phyloP scores from a whole-genome alignment of 2,888 invertebrate genomes.

The Leptopterna dolabrata region DNA sequence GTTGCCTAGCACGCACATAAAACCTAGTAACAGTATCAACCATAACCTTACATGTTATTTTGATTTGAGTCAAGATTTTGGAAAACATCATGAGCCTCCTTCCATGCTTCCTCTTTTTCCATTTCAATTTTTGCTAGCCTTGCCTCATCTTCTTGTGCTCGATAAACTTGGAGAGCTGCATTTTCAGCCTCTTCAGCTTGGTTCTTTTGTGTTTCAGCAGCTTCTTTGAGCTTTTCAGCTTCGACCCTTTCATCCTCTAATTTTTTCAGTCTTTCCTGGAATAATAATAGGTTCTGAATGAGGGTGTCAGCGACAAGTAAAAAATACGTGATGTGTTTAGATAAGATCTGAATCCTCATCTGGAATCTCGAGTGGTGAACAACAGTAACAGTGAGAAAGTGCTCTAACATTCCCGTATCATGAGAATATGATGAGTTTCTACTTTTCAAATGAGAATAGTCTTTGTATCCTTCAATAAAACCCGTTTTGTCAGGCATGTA shows the following conservation, averaged over 20 bases:
- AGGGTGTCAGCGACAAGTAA: neutral
- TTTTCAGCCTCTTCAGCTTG: constrained; percentile 80
- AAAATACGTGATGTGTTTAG: too few relatives aligned
- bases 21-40: too few relatives aligned
- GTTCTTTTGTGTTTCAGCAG: constrained; percentile 80
- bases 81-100: constrained; percentile 81
- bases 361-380: too few relatives aligned
- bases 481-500: too few relatives aligned
- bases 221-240: constrained; percentile 82
- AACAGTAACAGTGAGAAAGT: too few relatives aligned
- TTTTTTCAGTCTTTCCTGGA: constrained; percentile 74
- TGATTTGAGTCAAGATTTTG: constrained; percentile 82
- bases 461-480: too few relatives aligned
- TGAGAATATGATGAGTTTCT: too few relatives aligned
- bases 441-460: too few relatives aligned
- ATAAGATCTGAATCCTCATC: neutral
- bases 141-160: constrained; percentile 65
- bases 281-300: neutral
- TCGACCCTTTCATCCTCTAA: constrained; percentile 79
- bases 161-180: constrained; percentile 81
- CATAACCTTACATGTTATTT: constrained; percentile 74
- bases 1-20: too few relatives aligned
- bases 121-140: constrained; percentile 73
- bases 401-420: too few relatives aligned
- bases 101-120: constrained; percentile 71